These are phyloP conservation scores for Orthosia gracilis DNA, from an alignment of 2,888 invertebrate species.

Conservation along the genomic window DNA sequence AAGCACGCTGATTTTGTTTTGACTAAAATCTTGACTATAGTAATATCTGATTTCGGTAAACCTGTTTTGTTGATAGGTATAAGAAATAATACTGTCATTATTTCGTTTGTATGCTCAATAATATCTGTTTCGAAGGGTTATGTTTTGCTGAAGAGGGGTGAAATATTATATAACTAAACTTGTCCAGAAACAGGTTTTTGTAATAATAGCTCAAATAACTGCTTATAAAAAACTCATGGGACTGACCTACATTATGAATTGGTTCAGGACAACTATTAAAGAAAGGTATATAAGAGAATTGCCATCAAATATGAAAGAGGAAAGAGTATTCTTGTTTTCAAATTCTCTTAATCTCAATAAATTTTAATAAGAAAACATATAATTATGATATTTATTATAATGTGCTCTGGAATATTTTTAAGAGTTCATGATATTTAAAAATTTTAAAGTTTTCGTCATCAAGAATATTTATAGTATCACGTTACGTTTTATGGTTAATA, in stretches of 20 bases:
- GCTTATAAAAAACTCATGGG: background rate
- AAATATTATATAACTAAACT: background rate
- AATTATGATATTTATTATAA: slow-evolving; percentile 7
- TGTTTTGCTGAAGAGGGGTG: slow-evolving; percentile 12
- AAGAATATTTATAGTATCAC: slow-evolving; percentile 62
- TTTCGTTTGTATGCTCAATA: slow-evolving; percentile 34
- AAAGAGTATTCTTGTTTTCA: background rate
- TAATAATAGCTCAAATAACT: background rate
- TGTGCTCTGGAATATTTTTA: slow-evolving; percentile 8
- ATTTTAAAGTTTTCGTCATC: slow-evolving; percentile 42
- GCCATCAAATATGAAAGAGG: background rate
- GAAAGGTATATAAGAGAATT: background rate
- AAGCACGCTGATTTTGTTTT: slow-evolving; percentile 89
- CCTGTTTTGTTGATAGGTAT: slow-evolving; percentile 78
- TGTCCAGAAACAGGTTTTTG: slow-evolving; percentile 22
- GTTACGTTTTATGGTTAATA: slow-evolving; percentile 64
- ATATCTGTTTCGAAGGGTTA: background rate
- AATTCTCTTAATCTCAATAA: background rate
- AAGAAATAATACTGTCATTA: slow-evolving; percentile 48
- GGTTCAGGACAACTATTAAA: background rate
- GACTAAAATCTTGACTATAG: slow-evolving; percentile 85
- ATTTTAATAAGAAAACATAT: background rate
- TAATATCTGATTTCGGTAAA: slow-evolving; percentile 85
- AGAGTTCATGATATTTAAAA: slow-evolving; percentile 34
- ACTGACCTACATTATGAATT: background rate